Base-by-base conservation (phyloP, 1,140 invertebrate genomes). In the Eupristina koningsbergeri region DNA sequence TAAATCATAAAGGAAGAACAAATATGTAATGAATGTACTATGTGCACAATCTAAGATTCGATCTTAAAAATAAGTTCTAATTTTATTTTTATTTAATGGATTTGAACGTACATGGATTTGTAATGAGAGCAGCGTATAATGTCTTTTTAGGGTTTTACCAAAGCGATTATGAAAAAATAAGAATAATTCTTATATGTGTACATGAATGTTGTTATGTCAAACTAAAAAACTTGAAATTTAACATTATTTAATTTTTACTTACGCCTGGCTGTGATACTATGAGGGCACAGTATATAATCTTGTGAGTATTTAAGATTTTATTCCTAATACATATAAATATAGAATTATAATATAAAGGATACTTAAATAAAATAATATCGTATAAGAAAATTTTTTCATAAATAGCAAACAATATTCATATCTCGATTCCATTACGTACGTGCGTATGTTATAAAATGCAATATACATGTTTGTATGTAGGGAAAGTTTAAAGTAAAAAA, bases 201-300 rank as follows among this genome's bases (percentile, higher is more conserved):
- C 39, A 61, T 77, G 31, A 39, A n/a, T 61, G 36, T 58, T 39
- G 22, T 8, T 2, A 45, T 7, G 47, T 22, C 63, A 29, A 47
- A 75, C 36, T 64, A 29, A 84, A 83, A 87, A 73, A 78, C 11
- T 74, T 11, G 17, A 61, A 74, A 85, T 87, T 81, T 86, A 86
- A 88, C 87, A 89, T 90, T 89, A 86, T 88, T 90, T 88, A 86
- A 89, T 90, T 90, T 89, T 90, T 90, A 90, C 88, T 90, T 90
- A 90, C 88, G 88, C 89, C 89, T 90, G 89, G 90, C 89, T 90
- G 89, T 90, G 89, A 90, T 90, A 90, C 89, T 87, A 89, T 89
- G 89, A 88, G 89, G 89, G 89, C 89, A 90, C 89, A 90, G 89
- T 90, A 89, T 85, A 87, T 86, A 86, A 89, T 85, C 86, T 89